phyloP scores from a whole-genome alignment of 1,140 invertebrate genomes.

The Bilobella aurantiaca region DNA sequence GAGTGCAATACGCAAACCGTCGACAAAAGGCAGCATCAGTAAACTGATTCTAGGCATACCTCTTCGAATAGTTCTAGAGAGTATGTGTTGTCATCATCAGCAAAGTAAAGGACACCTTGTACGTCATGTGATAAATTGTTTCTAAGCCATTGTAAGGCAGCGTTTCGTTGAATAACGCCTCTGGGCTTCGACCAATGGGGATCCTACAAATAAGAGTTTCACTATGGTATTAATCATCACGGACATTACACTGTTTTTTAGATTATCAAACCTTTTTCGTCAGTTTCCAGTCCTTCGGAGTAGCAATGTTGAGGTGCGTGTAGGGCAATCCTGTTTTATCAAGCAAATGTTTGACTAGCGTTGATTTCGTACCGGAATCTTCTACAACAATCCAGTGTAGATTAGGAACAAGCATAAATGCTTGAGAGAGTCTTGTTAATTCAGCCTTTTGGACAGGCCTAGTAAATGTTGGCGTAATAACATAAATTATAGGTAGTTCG shows the following conservation, averaged over 20 bases:
- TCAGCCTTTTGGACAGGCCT: constrained; percentile 90
- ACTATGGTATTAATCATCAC: constrained; percentile 4
- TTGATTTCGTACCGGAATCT: constrained; percentile 64
- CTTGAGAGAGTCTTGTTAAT: constrained; percentile 79
- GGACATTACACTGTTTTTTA: not conserved
- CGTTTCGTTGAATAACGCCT: constrained; percentile 88
- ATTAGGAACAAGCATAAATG: constrained; percentile 73
- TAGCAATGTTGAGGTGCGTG: constrained; percentile 67
- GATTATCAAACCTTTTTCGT: constrained; percentile 42
- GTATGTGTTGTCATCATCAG: constrained; percentile 97
- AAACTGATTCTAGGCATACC: constrained; percentile 49
- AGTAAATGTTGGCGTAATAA: constrained; percentile 85
- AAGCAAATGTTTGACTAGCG: constrained; percentile 70
- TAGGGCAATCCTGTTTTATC: constrained; percentile 56
- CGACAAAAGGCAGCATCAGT: not conserved
- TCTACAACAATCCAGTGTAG: constrained; percentile 95
- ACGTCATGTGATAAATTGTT: constrained; percentile 47
- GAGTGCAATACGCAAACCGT: constrained; percentile 12
- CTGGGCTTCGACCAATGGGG: constrained; percentile 82
- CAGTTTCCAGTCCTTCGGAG: constrained; percentile 58
- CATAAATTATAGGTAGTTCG: constrained; percentile 56
- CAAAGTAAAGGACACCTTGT: constrained; percentile 85
- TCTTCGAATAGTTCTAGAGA: constrained; percentile 79
- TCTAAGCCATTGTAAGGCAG: constrained; percentile 75
- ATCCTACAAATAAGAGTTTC: constrained; percentile 44